Evolutionary conservation across 2,113 vertebrate genomes (phyloP), one percentile per base, ranked within the genome.

Genomic region (Nothoprocta pentlandii): DNA sequence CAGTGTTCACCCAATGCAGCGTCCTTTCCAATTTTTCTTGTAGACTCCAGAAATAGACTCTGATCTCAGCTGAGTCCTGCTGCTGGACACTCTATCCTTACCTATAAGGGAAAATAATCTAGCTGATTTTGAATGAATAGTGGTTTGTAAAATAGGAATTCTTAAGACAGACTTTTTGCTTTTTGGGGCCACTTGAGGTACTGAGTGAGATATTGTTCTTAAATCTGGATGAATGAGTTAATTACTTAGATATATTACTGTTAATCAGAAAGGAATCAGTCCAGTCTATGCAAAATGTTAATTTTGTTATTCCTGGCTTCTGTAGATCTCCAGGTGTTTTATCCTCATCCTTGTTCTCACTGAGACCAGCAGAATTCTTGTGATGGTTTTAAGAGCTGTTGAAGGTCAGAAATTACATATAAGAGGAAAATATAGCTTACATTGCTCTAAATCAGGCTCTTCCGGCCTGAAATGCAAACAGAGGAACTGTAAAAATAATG

Each of bases 1-100:
- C 69, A 86, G 22, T 80, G 68, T 87, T 92, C 82, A 79, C 42
- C 34, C 42, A 46, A 23, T 46, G 44, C 6, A 47, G 56, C 88
- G 62, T 81, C 64, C 90, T 71, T 73, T 92, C 51, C 62, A 83
- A 41, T 61, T 93, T 80, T 88, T 92, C 77, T 41, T 73, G 34
- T 71, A 36, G 17, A 71, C 39, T 71, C 34, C 56, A 90, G 76
- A 80, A 85, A 82, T 44, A 95, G 79, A 90, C 80, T 80, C 25
- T 91, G 21, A 75, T 71, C 68, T 91, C 64, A 75, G 25, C 2
- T 3, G 15, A 80, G 71, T 44, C 71, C 61, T 83, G 56, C 19
- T 92, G 46, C 47, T 85, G 56, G 51, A 83, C 83, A 88, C 25
- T 41, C 3, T 83, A 75, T 51, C 23, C 36, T 63, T 75, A 63